Evolutionary conservation across 2,888 invertebrate species (phyloP).

Genomic region (Meteorus cinctellus): DNA sequence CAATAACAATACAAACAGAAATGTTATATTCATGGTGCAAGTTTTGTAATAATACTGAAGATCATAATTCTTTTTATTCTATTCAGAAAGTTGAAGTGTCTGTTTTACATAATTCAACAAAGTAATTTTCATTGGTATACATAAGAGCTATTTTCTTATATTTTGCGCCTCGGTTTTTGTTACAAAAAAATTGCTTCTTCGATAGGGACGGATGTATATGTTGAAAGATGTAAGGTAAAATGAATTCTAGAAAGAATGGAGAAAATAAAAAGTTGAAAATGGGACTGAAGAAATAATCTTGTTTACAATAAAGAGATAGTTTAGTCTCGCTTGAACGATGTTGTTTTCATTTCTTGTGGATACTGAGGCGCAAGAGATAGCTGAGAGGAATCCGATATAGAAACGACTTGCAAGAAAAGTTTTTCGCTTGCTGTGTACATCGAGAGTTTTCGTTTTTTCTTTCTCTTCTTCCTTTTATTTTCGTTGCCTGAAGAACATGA

Average conservation of each 20-base stretch:
- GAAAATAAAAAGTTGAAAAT: not conserved
- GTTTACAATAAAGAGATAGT: slow-evolving; percentile 6
- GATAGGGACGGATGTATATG: not conserved
- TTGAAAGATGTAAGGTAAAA: not conserved
- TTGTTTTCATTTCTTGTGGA: slow-evolving; percentile 12
- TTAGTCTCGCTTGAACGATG: slow-evolving; percentile 8
- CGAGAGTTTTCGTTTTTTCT: not conserved
- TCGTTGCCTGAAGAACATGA: not conserved
- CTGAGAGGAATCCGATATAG: slow-evolving; percentile 17
- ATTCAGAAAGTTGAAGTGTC: no score
- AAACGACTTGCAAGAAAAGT: slow-evolving; percentile 19
- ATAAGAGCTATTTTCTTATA: no score
- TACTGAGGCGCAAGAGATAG: slow-evolving; percentile 4
- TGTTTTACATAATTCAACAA: no score
- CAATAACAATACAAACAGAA: no score
- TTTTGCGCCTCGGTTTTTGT: no score
- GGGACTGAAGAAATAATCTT: slow-evolving; percentile 1
- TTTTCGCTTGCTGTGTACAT: not conserved
- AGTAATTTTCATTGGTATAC: no score
- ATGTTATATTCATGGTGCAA: no score
- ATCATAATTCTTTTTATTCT: no score
- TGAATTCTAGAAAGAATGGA: not conserved
- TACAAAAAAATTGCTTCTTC: no score
- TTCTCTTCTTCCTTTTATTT: not conserved
- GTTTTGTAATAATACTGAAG: no score